phyloP scores from a whole-genome alignment of 2,113 vertebrate genomes.

The Siniperca knerii region DNA sequence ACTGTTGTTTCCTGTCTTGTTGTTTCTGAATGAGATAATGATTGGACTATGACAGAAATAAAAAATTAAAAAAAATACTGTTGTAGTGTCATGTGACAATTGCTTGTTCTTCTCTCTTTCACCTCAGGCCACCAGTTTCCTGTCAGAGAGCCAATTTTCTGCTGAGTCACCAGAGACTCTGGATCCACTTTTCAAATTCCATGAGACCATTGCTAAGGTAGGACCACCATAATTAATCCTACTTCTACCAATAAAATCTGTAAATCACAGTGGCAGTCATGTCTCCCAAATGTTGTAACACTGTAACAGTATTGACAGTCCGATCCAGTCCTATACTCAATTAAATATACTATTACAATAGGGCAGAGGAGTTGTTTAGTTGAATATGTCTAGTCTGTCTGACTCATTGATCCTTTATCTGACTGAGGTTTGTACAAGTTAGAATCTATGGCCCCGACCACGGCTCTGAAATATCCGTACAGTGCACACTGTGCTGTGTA shows the following conservation, averaged over 20 bases:
- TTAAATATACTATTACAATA: neutral
- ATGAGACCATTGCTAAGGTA: constrained; percentile 94
- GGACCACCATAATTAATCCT: constrained; percentile 15
- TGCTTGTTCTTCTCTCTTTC: constrained; percentile 50
- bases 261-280: neutral
- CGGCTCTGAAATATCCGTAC: too few species aligned
- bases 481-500: too few species aligned
- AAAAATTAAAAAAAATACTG: neutral
- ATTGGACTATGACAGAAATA: neutral
- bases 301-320: neutral
- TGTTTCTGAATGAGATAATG: neutral
- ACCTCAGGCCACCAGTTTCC: constrained; percentile 87
- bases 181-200: constrained; percentile 90
- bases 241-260: neutral
- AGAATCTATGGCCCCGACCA: too few species aligned
- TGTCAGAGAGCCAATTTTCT: constrained; percentile 89
- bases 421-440: too few species aligned
- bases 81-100: neutral
- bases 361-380: too few species aligned
- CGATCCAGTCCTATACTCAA: neutral
- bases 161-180: constrained; percentile 80
- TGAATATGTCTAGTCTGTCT: too few species aligned
- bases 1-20: constrained; percentile 26
- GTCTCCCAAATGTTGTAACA: too few species aligned
- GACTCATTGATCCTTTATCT: too few species aligned